Percentiles rank a stretch among this genome's conserved stretches.
These are phyloP conservation scores for Dendrocopos noguchii DNA, from an alignment of 2,113 vertebrate genomes.

Conservation along the genomic window DNA sequence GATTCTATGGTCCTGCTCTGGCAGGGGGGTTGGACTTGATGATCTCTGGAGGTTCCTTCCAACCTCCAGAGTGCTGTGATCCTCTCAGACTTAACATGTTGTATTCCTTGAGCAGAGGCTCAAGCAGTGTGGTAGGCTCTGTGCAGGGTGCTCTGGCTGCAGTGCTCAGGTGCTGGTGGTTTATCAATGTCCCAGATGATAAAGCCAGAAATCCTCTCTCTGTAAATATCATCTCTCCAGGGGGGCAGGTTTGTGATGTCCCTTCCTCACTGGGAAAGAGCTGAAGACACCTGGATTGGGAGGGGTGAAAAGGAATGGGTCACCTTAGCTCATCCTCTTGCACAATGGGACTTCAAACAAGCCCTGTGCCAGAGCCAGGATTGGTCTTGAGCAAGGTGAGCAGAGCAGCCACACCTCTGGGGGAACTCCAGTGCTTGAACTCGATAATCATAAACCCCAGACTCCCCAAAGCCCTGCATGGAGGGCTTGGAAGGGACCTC, in stretches of 20 bases:
- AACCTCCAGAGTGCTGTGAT: too few species aligned
- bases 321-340: background rate
- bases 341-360: background rate
- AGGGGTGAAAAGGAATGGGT: background rate
- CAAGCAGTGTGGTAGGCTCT: background rate
- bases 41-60: too few species aligned
- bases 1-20: too few species aligned
- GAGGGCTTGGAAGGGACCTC: too few species aligned
- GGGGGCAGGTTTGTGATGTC: background rate
- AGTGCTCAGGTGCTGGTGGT: background rate
- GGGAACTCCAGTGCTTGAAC: background rate
- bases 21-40: too few species aligned
- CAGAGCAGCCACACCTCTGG: background rate
- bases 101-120: fast-evolving
- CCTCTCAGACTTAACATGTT: background rate
- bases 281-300: background rate
- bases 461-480: too few species aligned
- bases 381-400: background rate
- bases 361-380: background rate
- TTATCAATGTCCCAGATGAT: background rate
- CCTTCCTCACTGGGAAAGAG: background rate
- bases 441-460: background rate
- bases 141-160: background rate
- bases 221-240: background rate
- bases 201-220: background rate